Conservation (phyloP, 1,140 invertebrate species). For the Zaprionus africanus region DNA sequence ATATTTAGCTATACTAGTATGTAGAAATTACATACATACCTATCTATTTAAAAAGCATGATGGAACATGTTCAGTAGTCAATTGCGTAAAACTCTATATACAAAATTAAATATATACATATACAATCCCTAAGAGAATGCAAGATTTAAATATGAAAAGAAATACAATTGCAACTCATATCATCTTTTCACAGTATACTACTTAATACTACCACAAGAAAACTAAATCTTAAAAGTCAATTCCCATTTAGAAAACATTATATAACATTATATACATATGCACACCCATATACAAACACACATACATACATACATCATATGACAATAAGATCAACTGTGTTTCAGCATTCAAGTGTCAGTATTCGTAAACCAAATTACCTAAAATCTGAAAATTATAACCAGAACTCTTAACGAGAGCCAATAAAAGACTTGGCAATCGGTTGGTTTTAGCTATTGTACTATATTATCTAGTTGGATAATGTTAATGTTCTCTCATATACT, state of each 20-base stretch:
- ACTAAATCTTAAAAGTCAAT: conserved; percentile 26
- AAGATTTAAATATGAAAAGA: conserved; percentile 31
- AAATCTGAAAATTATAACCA: conserved; percentile 54
- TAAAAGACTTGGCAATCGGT: conserved; percentile 31
- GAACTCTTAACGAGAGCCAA: conserved; percentile 50
- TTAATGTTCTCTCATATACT: conserved; percentile 60
- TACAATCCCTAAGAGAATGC: conserved; percentile 57
- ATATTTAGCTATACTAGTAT: conserved; percentile 44
- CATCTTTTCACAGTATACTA: conserved; percentile 58
- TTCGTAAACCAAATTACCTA: conserved; percentile 82
- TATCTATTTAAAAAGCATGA: conserved; percentile 64
- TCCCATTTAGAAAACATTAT: conserved; percentile 57
- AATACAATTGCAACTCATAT: conserved; percentile 56
- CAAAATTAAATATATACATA: conserved; percentile 33
- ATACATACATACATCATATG: conserved; percentile 75
- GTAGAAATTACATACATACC: conserved; percentile 48
- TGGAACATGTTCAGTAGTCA: conserved; percentile 77
- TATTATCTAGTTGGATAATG: conserved; percentile 66
- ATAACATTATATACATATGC: conserved; percentile 46
- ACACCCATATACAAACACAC: conserved; percentile 36
- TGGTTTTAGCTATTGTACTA: conserved; percentile 67
- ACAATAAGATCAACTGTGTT: conserved; percentile 84
- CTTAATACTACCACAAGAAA: conserved; percentile 23
- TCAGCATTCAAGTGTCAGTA: conserved; percentile 81
- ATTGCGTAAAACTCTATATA: conserved; percentile 62